These are phyloP conservation scores for Oncorhynchus mykiss DNA, from an alignment of 2,113 vertebrate genomes.

Conservation along the genomic window DNA sequence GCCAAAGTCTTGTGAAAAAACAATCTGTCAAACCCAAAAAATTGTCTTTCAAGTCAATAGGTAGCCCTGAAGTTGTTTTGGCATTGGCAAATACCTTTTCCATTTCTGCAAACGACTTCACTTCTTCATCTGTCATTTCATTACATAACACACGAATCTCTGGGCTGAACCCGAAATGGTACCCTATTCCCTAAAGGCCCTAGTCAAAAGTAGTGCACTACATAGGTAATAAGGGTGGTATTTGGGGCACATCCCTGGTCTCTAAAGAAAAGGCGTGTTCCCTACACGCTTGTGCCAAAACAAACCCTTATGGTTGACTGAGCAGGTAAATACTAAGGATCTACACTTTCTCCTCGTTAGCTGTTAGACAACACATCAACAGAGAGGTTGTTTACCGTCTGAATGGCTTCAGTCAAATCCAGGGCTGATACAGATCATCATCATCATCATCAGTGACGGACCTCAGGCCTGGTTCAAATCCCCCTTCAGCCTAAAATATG, in stretches of 20 bases:
- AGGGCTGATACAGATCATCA: constrained; percentile 4
- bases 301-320: constrained; percentile 36
- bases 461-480: constrained; percentile 11
- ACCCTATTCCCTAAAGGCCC: not conserved
- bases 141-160: constrained; percentile 44
- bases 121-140: constrained; percentile 30
- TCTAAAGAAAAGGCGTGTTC: constrained; percentile 25
- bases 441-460: not conserved
- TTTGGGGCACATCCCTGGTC: too few species aligned
- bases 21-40: constrained; percentile 14
- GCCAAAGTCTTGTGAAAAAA: constrained; percentile 37
- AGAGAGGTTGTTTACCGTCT: constrained; percentile 28
- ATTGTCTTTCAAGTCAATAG: constrained; percentile 23
- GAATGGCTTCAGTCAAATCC: constrained; percentile 29
- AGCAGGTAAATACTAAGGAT: constrained; percentile 44
- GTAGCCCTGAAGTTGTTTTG: constrained; percentile 27
- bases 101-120: constrained; percentile 34
- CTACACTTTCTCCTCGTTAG: constrained; percentile 38
- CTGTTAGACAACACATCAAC: constrained; percentile 31
- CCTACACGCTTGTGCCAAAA: constrained; percentile 40
- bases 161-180: too few species aligned
- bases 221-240: too few species aligned
- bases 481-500: constrained; percentile 7
- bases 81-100: constrained; percentile 44
- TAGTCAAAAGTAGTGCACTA: too few species aligned